phyloP scores from a whole-genome alignment of 23 tunicate species.

The Aplidium turbinatum region DNA sequence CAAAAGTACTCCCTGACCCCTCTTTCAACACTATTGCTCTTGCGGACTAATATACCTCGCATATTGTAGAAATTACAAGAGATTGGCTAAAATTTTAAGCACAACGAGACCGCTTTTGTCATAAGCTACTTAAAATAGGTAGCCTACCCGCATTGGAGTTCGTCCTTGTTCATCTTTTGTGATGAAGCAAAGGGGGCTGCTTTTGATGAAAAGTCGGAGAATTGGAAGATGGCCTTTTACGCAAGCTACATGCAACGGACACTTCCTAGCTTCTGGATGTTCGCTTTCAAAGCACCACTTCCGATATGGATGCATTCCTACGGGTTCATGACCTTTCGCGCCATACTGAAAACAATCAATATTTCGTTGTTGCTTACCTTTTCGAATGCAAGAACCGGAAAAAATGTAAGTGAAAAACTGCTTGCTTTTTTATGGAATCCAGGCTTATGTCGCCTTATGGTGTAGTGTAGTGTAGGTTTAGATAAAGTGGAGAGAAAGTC shows the following conservation, averaged over 20 bases:
- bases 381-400: background rate
- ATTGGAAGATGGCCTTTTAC: conserved; percentile 63
- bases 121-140: too few relatives aligned
- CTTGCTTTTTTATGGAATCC: background rate
- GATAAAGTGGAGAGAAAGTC: too few relatives aligned
- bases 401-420: background rate
- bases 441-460: too few relatives aligned
- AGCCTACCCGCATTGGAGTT: conserved; percentile 66
- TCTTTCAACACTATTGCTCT: too few relatives aligned
- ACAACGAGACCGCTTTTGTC: too few relatives aligned
- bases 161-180: conserved; percentile 58
- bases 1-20: too few relatives aligned
- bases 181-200: conserved; percentile 73
- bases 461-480: too few relatives aligned
- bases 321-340: conserved; percentile 76
- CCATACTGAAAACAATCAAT: conserved; percentile 41
- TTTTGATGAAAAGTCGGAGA: conserved; percentile 65
- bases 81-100: too few relatives aligned
- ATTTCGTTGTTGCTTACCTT: background rate
- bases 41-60: too few relatives aligned
- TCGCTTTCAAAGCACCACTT: conserved; percentile 92
- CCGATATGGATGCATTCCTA: conserved; percentile 74
- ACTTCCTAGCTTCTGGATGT: conserved; percentile 61
- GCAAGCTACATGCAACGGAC: conserved; percentile 83
- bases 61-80: too few relatives aligned